Base-by-base conservation (phyloP, 1,140 invertebrate genomes). In the Zaprionus camerounensis region DNA sequence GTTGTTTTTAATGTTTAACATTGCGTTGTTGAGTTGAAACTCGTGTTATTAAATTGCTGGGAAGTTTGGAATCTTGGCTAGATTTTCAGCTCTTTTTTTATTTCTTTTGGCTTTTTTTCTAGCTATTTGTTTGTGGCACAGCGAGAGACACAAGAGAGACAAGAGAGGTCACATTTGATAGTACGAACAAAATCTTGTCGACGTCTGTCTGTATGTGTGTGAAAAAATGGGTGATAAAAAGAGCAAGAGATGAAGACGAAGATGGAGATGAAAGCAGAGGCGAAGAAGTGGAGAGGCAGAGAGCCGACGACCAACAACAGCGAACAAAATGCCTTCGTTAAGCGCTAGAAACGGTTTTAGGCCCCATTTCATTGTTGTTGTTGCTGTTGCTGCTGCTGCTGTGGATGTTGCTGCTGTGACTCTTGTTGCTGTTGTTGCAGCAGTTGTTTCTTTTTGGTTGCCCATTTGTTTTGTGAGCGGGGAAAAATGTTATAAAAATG, bases 401-500 rank as follows among this genome's bases (percentile, higher is more conserved):
- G 67, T 51, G 71, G 34, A 3, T 24, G 24, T 24, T 26, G 24
- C 4, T 62, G 36, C 41, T 28, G 64, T 26, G 4, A 5, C 4
- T 26, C 4, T 51, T 74, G 44, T 55, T 80, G 56, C 71, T 74
- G 44, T 55, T 80, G 44, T 55, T 81, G 57, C 64, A 65, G 59
- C 67, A 75, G 72, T 75, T 75, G 69, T 76, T 76, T 76, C 66
- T 75, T 83, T 83, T 78, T 71, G 77, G 80, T 64, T 87, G 71
- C 78, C 84, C 49, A 88, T 87, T 90, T 88, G 79, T 88, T 84
- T 85, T 88, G 81, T 88, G 74, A 88, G 81, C 82, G 78, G 70
- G 75, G 80, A 90, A 91, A 88, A 88, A 90, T 90, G 86, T 90
- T 90, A 90, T 91, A 91, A 91, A 90, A 91, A 91, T 91, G 86